phyloP scores from a whole-genome alignment of 2,888 invertebrate species.

The Epicampocera succincta region DNA sequence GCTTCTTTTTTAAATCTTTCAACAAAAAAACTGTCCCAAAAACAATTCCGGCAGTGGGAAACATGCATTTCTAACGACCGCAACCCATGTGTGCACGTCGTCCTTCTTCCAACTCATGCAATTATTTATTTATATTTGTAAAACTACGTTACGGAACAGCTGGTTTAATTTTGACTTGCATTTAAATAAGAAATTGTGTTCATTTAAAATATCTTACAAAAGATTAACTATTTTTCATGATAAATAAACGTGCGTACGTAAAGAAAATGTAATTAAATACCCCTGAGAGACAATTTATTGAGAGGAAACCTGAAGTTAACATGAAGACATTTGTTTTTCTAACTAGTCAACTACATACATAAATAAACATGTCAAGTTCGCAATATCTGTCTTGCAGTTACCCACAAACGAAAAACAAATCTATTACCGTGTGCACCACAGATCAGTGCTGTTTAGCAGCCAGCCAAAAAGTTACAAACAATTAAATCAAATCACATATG shows the following conservation, averaged over 20 bases:
- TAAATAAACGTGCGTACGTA: slow-evolving; percentile 15
- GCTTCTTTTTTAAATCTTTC: too few relatives aligned
- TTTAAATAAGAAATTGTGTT: slow-evolving; percentile 35
- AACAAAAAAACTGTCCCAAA: too few relatives aligned
- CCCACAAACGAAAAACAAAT: slow-evolving; percentile 27
- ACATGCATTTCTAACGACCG: too few relatives aligned
- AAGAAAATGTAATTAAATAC: slow-evolving; percentile 63
- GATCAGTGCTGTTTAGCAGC: not conserved
- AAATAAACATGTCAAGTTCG: slow-evolving; percentile 53
- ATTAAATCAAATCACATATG: not conserved
- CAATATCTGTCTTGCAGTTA: slow-evolving; percentile 7
- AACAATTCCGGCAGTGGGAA: too few relatives aligned
- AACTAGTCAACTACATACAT: slow-evolving; percentile 51
- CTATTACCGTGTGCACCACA: slow-evolving; percentile 38
- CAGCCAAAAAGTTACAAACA: slow-evolving; percentile 14
- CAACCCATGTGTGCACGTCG: too few relatives aligned
- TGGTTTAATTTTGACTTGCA: not conserved
- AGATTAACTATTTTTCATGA: slow-evolving; percentile 10
- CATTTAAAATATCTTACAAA: slow-evolving; percentile 18
- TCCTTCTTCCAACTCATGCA: too few relatives aligned
- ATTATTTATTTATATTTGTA: too few relatives aligned
- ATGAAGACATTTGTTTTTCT: slow-evolving; percentile 59
- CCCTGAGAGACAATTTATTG: slow-evolving; percentile 62
- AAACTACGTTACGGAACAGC: too few relatives aligned
- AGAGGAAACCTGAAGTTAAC: slow-evolving; percentile 35